Base-by-base conservation (phyloP, 2,113 vertebrate genomes). In the Halcyon senegalensis region DNA sequence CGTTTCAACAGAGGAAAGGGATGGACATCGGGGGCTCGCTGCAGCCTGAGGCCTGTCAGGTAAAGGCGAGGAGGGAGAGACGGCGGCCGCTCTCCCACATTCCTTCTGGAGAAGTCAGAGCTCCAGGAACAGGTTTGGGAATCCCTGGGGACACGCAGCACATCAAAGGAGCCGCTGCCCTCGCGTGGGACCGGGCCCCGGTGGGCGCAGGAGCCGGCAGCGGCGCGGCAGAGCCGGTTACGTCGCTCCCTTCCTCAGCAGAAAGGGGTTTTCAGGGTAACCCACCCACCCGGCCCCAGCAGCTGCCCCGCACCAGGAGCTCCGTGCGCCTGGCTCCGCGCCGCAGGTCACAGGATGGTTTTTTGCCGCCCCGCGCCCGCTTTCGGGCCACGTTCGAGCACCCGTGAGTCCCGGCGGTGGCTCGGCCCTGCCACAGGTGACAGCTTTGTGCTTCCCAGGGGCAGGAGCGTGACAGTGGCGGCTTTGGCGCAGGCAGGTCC, bases 61-160 rank as follows among this genome's bases (percentile, higher is more conserved):
- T 23, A 25, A 23, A 44, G 44, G 48, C 28, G 74, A 24, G 16
- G 16, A 31, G 31, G 56, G 33, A 59, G 56, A 59, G 28, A 13
- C 28, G 16, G 28, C 50, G 10, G 24, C 11, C 1, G 2, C 55
- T 27, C 53, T 87, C 14, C 41, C 62, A 23, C 70, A 84, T 96
- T 96, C 92, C 6, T 84, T 18, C 0, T 10, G 55, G 58, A 46
- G 73, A 27, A 83, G 58, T 94, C 88, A 94, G 69, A 89, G 84
- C 74, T 73, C 5, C 19, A 5, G 85, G 16, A 96, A 88, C 75
- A 59, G 84, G 73, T 93, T 84, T 77, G 92, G 59, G 44, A 53
- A 63, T 15, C 10, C n/a, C 50, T 48, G 1, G 33, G 73, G 84
- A 85, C 3, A 12, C 10, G 3, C 44, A 15, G 79, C 56, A 73